Evolutionary conservation across 2,113 vertebrate genomes (phyloP), one percentile per base, ranked within the genome.

Genomic region (Malurus cyaneus): DNA sequence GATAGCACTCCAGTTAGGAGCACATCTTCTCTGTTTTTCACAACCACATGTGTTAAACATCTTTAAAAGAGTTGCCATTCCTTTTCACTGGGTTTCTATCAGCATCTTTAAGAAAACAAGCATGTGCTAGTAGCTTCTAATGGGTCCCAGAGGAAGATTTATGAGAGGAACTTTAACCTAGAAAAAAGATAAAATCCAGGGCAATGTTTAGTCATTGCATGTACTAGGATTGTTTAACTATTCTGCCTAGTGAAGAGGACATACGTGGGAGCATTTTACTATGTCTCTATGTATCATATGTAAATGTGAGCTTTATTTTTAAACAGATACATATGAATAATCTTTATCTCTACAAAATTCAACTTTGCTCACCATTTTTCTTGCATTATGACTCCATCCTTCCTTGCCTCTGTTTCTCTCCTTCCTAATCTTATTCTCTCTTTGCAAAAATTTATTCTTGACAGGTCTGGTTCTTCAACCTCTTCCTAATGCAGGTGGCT

Each of bases 241-340:
- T 82, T 71, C 82, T 11, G 3, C 52, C 52, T 72, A 91, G 64
- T 85, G 60, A 2, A 24, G 72, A 87, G 60, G 70, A 96, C 64
- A 54, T 12, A n/a, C 7, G 47, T 54, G 54, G 61, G 54, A 92
- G 84, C 39, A 2, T 94, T 97, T 93, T 91, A 92, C 89, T 86
- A 76, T 50, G 41, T 57, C 80, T 80, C 34, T 56, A 26, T 3
- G 3, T 47, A 28, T 89, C 76, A 77, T 47, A 29, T 77, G 18
- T 73, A 87, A 70, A 84, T 56, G 50, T 66, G 81, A 88, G 17
- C 41, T 92, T 94, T 80, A 65, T 87, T 96, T 96, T 96, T 60
- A 90, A 93, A 64, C 39, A 92, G 52, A 67, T 18, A 3, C 73
- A 69, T 39, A 90, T 78, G 72, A 74, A 88, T 95, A 96, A 49